Evolutionary conservation across 2,797 vertebrate species (phyloP), one percentile per base, ranked within the genome.

Genomic region (Amphiprion clarkii): DNA sequence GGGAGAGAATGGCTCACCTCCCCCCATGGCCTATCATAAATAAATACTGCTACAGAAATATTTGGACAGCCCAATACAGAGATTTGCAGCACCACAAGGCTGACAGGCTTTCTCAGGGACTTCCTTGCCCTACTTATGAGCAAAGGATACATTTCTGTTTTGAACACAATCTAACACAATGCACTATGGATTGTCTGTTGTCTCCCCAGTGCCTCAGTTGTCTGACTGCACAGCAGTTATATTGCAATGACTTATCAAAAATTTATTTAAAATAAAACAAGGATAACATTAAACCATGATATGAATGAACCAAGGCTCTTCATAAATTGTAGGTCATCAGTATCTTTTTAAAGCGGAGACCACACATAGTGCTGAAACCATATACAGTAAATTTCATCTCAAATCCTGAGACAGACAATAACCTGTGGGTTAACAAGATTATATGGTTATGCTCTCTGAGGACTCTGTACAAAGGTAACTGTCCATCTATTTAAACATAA

Each of bases 21-120:
- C 85, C 78, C 85, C 89, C 79, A 79, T 80, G 76, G 89, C 80
- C 87, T 78, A 93, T 89, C 84, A 92, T 93, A 87, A 93, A 93
- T 93, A 93, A 94, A 92, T 94, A 92, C 72, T 83, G 87, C 90
- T 88, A 87, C 76, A 91, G 89, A 93, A 92, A 91, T 93, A 92
- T 93, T 92, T 93, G 89, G 88, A 92, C 87, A 92, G 88, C 85
- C 86, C 60, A 59, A 85, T 87, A 82, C 83, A 85, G 83, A 89
- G 87, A 79, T 81, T 68, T 82, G 85, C 74, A 84, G 85, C 80
- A 84, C 81, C 78, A 83, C 80, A 84, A 82, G 82, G 76, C 84
- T 85, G 77, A 88, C 88, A 84, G 81, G 71, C 68, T 89, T 88
- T 93, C 83, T 87, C 84, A 69, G 87, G 87, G 91, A 91, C 88